Conservation (phyloP, 2,888 invertebrate species). For the Azorinus chamasolen region DNA sequence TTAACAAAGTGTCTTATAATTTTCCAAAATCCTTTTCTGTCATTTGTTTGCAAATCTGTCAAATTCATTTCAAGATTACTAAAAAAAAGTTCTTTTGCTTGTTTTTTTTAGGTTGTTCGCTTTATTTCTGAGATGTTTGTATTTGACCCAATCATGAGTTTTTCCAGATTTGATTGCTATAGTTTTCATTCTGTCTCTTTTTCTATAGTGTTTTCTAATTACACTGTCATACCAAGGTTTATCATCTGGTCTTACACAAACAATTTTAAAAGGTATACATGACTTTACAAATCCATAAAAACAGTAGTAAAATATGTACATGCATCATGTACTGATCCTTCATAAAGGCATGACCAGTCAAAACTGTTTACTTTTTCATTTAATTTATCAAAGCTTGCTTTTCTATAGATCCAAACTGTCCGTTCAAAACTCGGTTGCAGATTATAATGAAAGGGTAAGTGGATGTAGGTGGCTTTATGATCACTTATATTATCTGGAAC, state of each 20-base stretch:
- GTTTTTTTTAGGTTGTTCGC: constrained; percentile 22
- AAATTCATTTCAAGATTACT: constrained; percentile 2
- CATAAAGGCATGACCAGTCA: constrained; percentile 12
- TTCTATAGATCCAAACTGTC: constrained; percentile 10
- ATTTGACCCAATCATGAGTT: constrained; percentile 13
- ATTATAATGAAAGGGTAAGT: not conserved
- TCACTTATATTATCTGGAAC: constrained; percentile 11
- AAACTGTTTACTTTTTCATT: not conserved
- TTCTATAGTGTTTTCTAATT: constrained; percentile 8
- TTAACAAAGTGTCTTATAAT: constrained; percentile 5
- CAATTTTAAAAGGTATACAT: constrained; percentile 21
- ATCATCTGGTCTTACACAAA: constrained; percentile 16
- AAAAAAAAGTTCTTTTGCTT: constrained; percentile 2
- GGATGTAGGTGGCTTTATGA: constrained; percentile 9
- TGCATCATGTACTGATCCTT: not conserved
- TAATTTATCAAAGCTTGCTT: constrained; percentile 5
- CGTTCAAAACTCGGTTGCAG: not conserved
- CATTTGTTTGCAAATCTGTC: not conserved
- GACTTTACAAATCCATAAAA: not conserved
- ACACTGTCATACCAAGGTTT: constrained; percentile 29
- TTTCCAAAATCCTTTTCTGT: constrained; percentile 12
- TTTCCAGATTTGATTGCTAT: constrained; percentile 7
- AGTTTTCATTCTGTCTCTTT: constrained; percentile 19
- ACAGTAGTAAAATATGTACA: not conserved
- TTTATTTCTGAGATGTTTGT: constrained; percentile 21